Base-by-base conservation (phyloP, 2,797 vertebrate species). In the Gymnoscopelus braueri region DNA sequence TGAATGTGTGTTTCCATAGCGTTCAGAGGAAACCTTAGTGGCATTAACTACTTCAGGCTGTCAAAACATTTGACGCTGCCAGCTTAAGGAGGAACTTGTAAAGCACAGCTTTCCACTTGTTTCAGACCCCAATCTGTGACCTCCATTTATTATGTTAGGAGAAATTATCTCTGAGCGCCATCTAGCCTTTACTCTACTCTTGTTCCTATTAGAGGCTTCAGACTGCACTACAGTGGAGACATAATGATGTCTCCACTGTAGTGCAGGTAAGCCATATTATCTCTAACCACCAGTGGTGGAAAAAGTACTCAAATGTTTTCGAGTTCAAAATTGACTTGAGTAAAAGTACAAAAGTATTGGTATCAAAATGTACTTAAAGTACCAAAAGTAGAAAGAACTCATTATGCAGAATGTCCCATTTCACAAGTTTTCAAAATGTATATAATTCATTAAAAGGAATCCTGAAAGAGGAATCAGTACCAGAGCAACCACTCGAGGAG, bases 51-150 rank as follows among this genome's bases (percentile, higher is more conserved):
- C 77, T 80, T 76, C 73, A 87, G 70, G 75, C 77, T 78, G 79
- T 87, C 68, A 60, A 88, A 88, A 85, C 74, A 84, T 67, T 72
- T 66, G 55, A 70, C 83, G 71, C 76, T 77, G 69, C 84, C 72
- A 80, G 74, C 77, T 77, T 59, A 84, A 81, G 70, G 70, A 75
- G 76, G 52, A 60, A 79, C 77, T 83, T 74, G 24, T 77, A 72
- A 73, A 56, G 62, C 62, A 77, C 29, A 54, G 63, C 75, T 63
- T 13, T 64, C 26, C 73, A 54, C 67, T 58, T 78, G 32, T 78
- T 75, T 69, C 68, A 50, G 7, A 26, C 26, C 7, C 29, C 49
- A 11, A 11, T 12, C n/a, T 32, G 9, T 24, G 15, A 57, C 24
- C 23, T 11, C 26, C 6, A 32, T 13, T 32, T 26, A 9, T 24